Evolutionary conservation across 2,888 invertebrate genomes (phyloP), one percentile per base, ranked within the genome.

Genomic region (Cheilosia grossa): DNA sequence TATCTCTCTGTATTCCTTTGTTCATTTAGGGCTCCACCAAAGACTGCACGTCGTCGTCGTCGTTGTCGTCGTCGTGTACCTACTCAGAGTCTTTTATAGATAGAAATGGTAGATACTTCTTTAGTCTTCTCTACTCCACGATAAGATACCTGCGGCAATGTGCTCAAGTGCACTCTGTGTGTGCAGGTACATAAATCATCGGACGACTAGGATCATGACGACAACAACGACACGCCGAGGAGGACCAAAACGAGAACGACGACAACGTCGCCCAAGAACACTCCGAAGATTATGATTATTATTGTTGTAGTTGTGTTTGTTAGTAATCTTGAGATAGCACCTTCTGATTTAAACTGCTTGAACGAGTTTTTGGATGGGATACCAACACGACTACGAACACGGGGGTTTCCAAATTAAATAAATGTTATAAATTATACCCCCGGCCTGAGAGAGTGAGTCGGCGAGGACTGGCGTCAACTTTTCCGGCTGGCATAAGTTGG

Each of bases 101-200:
- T 30, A 30, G 30, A 80, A 66, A 75, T 66, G 80, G 59, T 75
- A 81, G 72, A 72, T 67, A 81, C 75, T 75, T 10, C 66, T 80
- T 72, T 37, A 66, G 59, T 66, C 61, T 56, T 27, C 44, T 74
- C 67, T 17, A 66, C 66, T 58, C 56, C n/a, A 69, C 51, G 85
- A 72, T 81, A 80, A 77, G 81, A 85, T 81, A 85, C 85, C 85
- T 85, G 77, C 70, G 85, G 85, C 85, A 85, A 58, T 81, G 75
- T 77, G 75, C 66, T 85, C 66, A 77, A 85, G 85, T 54, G 75
- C 75, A 75, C 85, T 80, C 61, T 75, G 75, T 72, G 81, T 85
- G 85, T 85, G 75, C 85, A 85, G 81, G 81, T 81, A 85, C 85
- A 85, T 85, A 85, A 85, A 85, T 85, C 85, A 85, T 85, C 72